These are phyloP conservation scores for Arrhamphus sclerolepis DNA, from an alignment of 2,797 vertebrate species.

Conservation along the genomic window DNA sequence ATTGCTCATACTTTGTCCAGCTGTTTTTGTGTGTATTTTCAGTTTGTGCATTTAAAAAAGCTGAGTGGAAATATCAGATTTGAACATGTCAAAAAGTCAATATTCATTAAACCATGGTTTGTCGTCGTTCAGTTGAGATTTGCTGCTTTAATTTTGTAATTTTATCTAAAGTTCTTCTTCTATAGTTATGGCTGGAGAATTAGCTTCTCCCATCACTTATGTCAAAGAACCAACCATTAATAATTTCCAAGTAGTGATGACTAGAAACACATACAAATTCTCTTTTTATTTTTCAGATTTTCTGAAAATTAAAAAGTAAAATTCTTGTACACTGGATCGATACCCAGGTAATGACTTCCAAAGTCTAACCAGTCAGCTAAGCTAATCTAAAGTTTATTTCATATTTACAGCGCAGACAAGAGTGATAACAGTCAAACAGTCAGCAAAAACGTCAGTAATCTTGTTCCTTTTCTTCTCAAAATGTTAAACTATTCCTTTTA, in stretches of 20 bases:
- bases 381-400: constrained; percentile 15
- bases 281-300: neutral
- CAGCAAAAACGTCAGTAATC: neutral
- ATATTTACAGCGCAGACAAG: constrained; percentile 13
- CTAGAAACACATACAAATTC: too few species aligned
- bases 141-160: neutral
- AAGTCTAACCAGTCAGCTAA: neutral
- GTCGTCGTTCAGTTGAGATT: too few species aligned
- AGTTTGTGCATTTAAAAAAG: neutral
- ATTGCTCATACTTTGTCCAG: too few species aligned
- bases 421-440: constrained; percentile 10
- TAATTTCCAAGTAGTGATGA: too few species aligned
- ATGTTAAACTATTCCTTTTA: constrained; percentile 4
- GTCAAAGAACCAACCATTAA: too few species aligned
- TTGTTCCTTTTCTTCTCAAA: neutral
- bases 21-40: too few species aligned
- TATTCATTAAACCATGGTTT: neutral
- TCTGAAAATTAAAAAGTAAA: constrained; percentile 1
- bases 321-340: neutral
- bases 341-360: neutral
- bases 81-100: neutral
- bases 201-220: too few species aligned
- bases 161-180: neutral
- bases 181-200: neutral
- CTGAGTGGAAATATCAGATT: neutral